phyloP scores from a whole-genome alignment of 2,888 invertebrate genomes.

The Agrotis segetum region DNA sequence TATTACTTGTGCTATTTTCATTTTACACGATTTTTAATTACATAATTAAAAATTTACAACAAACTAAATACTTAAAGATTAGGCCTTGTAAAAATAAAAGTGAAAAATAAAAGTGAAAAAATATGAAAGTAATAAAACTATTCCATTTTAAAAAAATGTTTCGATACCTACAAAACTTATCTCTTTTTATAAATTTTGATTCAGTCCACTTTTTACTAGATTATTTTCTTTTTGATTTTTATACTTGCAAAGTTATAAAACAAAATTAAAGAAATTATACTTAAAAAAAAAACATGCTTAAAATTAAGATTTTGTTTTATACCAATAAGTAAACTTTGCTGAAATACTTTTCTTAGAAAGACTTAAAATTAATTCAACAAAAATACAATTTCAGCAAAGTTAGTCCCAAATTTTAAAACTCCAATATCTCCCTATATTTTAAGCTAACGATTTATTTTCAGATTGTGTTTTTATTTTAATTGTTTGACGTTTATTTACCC shows the following conservation, averaged over 20 bases:
- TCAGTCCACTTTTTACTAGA: not conserved
- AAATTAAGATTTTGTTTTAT: slow-evolving; percentile 4
- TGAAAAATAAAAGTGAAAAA: not conserved
- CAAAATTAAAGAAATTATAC: not conserved
- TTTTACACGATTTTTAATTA: no score
- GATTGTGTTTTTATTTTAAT: slow-evolving; percentile 73
- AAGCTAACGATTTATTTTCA: slow-evolving; percentile 78
- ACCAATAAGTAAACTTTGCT: slow-evolving; percentile 2
- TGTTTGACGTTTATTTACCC: slow-evolving; percentile 68
- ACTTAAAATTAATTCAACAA: no score
- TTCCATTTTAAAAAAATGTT: not conserved
- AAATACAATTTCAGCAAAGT: slow-evolving; percentile 17
- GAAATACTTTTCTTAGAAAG: not conserved
- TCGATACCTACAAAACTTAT: not conserved
- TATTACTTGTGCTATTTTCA: no score
- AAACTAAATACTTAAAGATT: no score
- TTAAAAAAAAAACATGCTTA: not conserved
- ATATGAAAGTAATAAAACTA: not conserved
- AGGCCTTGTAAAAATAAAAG: not conserved
- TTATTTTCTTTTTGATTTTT: not conserved
- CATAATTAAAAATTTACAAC: no score
- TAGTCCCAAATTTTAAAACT: not conserved
- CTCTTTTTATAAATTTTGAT: not conserved
- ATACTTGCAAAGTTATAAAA: not conserved
- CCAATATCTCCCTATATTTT: slow-evolving; percentile 21